Evolutionary conservation across 2,797 vertebrate species (phyloP).

Genomic region (Sebastolobus altivelis): DNA sequence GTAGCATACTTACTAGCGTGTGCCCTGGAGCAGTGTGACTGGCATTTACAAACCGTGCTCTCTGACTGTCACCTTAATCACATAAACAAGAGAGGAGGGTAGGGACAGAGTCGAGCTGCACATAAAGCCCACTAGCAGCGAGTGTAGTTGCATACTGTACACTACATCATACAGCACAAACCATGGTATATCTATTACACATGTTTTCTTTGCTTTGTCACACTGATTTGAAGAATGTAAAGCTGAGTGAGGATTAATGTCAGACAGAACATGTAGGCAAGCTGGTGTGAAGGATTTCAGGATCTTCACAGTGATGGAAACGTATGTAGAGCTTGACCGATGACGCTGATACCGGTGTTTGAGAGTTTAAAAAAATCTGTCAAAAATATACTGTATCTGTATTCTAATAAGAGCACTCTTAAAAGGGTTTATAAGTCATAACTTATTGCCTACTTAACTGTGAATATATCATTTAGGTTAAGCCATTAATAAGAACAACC

Average conservation of each 20-base stretch:
- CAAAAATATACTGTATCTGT: background rate
- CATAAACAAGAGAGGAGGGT: constrained; percentile 63
- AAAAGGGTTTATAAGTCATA: background rate
- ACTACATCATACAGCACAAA: constrained; percentile 1
- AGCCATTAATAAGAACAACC: background rate
- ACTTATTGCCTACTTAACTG: background rate
- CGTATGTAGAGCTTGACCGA: constrained; percentile 10
- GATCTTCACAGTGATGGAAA: constrained; percentile 35
- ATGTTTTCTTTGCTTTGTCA: constrained; percentile 39
- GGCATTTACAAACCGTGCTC: constrained; percentile 66
- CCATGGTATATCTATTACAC: constrained; percentile 9
- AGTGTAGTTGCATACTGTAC: background rate
- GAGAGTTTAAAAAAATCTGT: background rate
- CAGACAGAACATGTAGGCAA: constrained; percentile 31
- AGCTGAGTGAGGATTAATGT: constrained; percentile 52
- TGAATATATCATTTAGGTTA: background rate
- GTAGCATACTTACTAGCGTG: constrained; percentile 55
- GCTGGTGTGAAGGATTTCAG: constrained; percentile 43
- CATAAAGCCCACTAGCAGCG: constrained; percentile 12
- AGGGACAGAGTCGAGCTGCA: constrained; percentile 34
- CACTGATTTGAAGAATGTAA: constrained; percentile 48
- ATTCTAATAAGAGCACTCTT: background rate
- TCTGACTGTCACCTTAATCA: constrained; percentile 70
- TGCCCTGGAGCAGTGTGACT: constrained; percentile 68
- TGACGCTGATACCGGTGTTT: constrained; percentile 2